Base-by-base conservation (phyloP, 2,113 vertebrate genomes). In the Zosterops pallidus region DNA sequence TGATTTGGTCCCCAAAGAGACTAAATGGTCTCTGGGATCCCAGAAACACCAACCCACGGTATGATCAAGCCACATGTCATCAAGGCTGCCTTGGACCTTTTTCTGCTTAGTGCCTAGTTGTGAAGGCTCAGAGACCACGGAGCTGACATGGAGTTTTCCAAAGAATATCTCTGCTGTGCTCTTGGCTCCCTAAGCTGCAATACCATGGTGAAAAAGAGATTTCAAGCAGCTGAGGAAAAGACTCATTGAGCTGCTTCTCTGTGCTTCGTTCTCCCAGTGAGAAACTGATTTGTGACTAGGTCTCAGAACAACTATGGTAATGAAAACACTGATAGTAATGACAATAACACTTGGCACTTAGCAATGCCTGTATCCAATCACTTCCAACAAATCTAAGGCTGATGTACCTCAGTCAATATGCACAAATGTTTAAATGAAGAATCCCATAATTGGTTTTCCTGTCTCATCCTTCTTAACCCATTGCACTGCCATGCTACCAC, bases 401-500 rank as follows among this genome's bases (percentile, higher is more conserved):
- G 67, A 55, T 17, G 8, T 74, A 83, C 39, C 60, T 78, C 59
- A 56, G 9, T 87, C 26, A 14, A 33, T 50, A 33, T n/a, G 31
- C 59, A 78, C 67, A 35, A 53, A 46, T 5, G 3, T 87, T 85
- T 90, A 78, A 86, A 89, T 42, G 60, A 94, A 90, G 68, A 84
- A 69, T 78, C 46, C 44, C 35, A 24, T 83, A 22, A 9, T 44
- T 70, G 55, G 13, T 72, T 95, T 94, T 86, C 92, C 42, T 86
- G 78, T 44, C 46, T 93, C 60, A 67, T 74, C 57, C 41, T 79
- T 90, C 77, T 93, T 89, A 87, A 94, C 50, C 63, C 41, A 92
- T 81, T 1, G 0, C 88, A 55, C 60, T 28, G 9, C 80, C 0
- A 4, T 74, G 83, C 41, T 1, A 3, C 70, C 5, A 13, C 93